These are phyloP conservation scores for Tipula unca DNA, from an alignment of 2,888 invertebrate species.

Conservation along the genomic window DNA sequence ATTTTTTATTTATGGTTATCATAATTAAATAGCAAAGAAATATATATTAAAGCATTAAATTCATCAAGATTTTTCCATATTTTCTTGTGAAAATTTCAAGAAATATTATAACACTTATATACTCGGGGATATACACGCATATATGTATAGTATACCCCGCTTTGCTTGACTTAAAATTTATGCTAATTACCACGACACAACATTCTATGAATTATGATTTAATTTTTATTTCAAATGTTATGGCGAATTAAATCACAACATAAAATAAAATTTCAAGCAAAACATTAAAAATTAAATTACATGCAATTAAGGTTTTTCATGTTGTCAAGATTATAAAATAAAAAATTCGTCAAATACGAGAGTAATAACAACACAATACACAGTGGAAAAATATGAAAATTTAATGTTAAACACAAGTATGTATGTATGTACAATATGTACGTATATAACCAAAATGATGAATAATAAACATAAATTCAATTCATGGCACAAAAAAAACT, in stretches of 20 bases:
- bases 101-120: background rate
- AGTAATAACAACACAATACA: background rate
- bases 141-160: background rate
- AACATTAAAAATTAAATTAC: conserved; percentile 14
- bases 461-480: background rate
- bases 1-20: background rate
- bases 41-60: background rate
- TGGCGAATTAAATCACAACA: background rate
- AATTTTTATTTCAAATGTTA: background rate
- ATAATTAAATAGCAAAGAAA: background rate
- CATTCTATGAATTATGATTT: background rate
- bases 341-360: background rate
- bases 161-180: background rate
- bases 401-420: background rate
- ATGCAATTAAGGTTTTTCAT: background rate
- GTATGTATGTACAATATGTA: too few relatives aligned
- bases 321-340: background rate
- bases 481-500: background rate
- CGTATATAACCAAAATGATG: too few relatives aligned
- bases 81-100: background rate
- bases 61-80: background rate
- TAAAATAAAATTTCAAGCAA: background rate
- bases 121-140: too few relatives aligned
- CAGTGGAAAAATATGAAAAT: background rate
- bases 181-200: background rate